Base-by-base conservation (phyloP, 2,888 invertebrate species). In the Coremacera marginata region DNA sequence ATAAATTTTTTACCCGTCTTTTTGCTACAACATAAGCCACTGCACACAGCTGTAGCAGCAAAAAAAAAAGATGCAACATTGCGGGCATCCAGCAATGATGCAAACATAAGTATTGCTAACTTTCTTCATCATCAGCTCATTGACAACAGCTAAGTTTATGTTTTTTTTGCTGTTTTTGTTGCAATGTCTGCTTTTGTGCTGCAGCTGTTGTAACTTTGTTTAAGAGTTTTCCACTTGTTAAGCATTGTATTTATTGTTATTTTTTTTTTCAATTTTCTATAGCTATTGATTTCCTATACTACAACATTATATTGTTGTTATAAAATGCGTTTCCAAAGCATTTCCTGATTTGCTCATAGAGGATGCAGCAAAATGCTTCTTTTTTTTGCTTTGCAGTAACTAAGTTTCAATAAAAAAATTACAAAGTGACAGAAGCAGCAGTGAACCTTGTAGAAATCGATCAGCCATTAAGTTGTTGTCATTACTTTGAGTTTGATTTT, bases 241-340 rank as follows among this genome's bases (percentile, higher is more conserved):
- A 14, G 14, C 44, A 11, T 44, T 11, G 4, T 44, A 37, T 37
- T 7, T 8, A 8, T 37, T 37, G n/a, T n/a, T n/a, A n/a, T n/a
- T n/a, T 44, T 44, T 14, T 44, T 44, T 44, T 14, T 11, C 8
- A 60, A 25, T 25, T 60, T 60, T 60, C 25, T 25, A 9, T 60
- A 16, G 57, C 27, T 60, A 60, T 60, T 60, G 57, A 60, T 60
- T 60, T 60, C 57, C 25, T 60, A 60, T 60, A 55, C 7, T 7
- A 60, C 11, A 9, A 19, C 11, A 8, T 22, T 25, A 16, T 57
- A 9, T 31, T 62, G 60, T 11, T 16, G 62, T 27, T 25, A 31
- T 27, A 34, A 63, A 63, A 34, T 63, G 63, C 63, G 63, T 63
- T 31, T 34, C 11, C 63, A 14, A 63, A 63, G 16, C 34, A 63